These are phyloP conservation scores for Anoncus sp. DNA, from an alignment of 2,888 invertebrate species.

Conservation along the genomic window DNA sequence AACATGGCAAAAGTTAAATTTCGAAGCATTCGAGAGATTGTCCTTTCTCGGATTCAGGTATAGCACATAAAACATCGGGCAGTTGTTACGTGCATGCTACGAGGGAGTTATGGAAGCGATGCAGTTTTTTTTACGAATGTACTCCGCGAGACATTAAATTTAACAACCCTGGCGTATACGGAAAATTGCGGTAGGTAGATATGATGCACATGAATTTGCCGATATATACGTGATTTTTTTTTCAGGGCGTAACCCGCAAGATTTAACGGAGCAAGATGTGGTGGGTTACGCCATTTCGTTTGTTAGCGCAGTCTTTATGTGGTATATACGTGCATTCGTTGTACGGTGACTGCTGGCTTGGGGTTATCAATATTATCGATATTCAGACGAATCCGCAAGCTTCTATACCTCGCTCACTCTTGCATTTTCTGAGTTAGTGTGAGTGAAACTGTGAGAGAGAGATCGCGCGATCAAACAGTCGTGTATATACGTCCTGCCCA, in stretches of 20 bases:
- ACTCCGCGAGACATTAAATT: slow-evolving; percentile 73
- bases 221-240: too few relatives aligned
- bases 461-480: slow-evolving; percentile 25
- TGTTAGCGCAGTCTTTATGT: not conserved
- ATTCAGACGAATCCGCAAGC: slow-evolving; percentile 53
- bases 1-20: slow-evolving; percentile 26
- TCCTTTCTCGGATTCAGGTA: slow-evolving; percentile 35
- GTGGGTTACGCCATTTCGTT: slow-evolving; percentile 1
- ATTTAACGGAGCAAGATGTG: not conserved
- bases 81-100: slow-evolving; percentile 22
- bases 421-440: too few relatives aligned
- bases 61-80: slow-evolving; percentile 20
- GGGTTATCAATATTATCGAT: slow-evolving; percentile 73
- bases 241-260: not conserved
- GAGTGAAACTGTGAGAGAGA: slow-evolving; percentile 5
- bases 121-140: slow-evolving; percentile 68
- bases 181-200: slow-evolving; percentile 7
- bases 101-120: slow-evolving; percentile 9
- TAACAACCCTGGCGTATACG: slow-evolving; percentile 64
- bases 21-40: slow-evolving; percentile 43
- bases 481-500: not conserved
- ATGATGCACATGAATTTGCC: slow-evolving; percentile 12
- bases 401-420: slow-evolving; percentile 3
- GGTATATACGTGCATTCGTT: not conserved
- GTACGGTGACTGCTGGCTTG: slow-evolving; percentile 18